Evolutionary conservation across 2,113 vertebrate genomes (phyloP).

Genomic region (Enhydra lutris): DNA sequence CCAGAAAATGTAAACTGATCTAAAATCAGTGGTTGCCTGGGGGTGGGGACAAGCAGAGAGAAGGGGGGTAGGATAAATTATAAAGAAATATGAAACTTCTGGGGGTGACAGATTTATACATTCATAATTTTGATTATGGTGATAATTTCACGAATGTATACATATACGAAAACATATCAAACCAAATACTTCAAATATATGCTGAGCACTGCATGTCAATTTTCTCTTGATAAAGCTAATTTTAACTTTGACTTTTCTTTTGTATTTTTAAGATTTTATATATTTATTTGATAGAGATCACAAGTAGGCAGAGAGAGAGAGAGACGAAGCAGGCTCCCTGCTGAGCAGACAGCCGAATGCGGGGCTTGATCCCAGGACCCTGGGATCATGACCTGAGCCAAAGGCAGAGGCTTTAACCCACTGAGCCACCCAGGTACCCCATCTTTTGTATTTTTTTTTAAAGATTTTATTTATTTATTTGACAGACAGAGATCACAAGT

Average conservation of each 20-base stretch:
- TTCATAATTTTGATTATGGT: not conserved
- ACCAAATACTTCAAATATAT: not conserved
- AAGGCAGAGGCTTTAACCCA: accelerated
- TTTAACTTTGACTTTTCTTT: not conserved
- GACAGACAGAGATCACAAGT: no score
- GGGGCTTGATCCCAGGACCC: accelerated
- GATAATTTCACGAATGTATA: not conserved
- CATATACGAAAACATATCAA: not conserved
- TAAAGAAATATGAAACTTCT: not conserved
- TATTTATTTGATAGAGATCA: no score
- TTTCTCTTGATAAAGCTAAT: not conserved
- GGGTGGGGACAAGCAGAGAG: not conserved
- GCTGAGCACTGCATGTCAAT: not conserved
- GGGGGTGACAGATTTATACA: not conserved
- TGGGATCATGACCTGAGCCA: not conserved
- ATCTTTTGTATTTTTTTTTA: no score
- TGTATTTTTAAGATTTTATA: no score
- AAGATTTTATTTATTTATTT: no score
- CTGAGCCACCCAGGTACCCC: not conserved
- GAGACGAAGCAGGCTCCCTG: not conserved
- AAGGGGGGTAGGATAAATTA: not conserved
- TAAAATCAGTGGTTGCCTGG: not conserved
- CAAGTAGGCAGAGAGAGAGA: not conserved
- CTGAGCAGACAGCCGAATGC: not conserved
- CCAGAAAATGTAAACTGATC: not conserved